phyloP scores from a whole-genome alignment of 2,113 vertebrate species.

The Rhynchomys soricoides region DNA sequence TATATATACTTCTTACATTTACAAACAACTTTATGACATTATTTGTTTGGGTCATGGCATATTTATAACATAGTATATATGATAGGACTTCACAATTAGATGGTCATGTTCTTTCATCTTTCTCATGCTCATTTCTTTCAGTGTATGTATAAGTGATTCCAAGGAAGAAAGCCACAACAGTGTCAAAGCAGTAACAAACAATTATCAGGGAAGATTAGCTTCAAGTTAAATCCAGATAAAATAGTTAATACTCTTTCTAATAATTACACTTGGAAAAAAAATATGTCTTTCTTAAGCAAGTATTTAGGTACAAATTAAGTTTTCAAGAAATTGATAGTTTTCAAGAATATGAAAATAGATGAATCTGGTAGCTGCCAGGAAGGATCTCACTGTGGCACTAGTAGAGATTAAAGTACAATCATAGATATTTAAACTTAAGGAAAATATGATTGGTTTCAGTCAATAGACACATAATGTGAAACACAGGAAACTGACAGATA shows the following conservation, averaged over 20 bases:
- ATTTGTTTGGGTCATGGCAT: not conserved
- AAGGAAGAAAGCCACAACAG: not conserved
- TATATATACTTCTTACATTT: not conserved
- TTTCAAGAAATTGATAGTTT: not conserved
- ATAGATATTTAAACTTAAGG: not conserved
- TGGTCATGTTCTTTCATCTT: not conserved
- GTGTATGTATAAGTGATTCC: not conserved
- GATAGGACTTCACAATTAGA: not conserved
- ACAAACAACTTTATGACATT: not conserved
- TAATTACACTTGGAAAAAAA: not conserved
- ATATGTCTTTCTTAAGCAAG: not conserved
- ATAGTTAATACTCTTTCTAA: not conserved
- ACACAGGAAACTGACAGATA: not conserved
- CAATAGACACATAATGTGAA: not conserved
- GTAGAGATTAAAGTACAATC: not conserved
- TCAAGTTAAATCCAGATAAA: constrained; percentile 14
- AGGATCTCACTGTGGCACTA: not conserved
- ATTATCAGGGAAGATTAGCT: not conserved
- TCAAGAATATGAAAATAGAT: not conserved
- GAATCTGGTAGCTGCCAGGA: not conserved
- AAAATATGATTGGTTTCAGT: not conserved
- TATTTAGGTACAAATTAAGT: not conserved
- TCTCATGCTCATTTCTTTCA: not conserved
- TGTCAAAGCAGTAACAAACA: not conserved
- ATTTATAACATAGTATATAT: not conserved